These are phyloP conservation scores for Drosophila maculinotata DNA, from an alignment of 2,888 invertebrate species.

Conservation along the genomic window DNA sequence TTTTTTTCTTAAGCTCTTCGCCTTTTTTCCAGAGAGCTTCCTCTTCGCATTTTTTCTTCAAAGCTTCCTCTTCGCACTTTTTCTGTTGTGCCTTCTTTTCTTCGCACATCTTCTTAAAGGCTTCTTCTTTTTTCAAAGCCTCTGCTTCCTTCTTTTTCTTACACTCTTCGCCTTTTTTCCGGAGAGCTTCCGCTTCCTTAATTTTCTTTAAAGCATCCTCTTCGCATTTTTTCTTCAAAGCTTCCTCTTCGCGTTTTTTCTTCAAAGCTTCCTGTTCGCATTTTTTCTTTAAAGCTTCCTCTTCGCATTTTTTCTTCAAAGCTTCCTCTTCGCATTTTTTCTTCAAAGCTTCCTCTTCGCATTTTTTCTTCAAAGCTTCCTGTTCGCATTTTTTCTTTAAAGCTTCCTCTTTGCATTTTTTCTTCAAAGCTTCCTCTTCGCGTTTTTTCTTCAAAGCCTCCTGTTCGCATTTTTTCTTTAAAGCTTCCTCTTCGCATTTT, in stretches of 20 bases:
- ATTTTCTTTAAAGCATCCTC: no score
- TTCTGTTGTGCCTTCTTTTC: no score
- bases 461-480: background rate
- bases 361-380: background rate
- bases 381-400: background rate
- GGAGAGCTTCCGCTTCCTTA: background rate
- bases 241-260: background rate
- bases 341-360: background rate
- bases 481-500: background rate
- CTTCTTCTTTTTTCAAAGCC: background rate
- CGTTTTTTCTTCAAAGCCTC: background rate
- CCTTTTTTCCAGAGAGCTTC: no score
- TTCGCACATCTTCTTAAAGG: background rate
- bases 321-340: background rate
- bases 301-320: no score
- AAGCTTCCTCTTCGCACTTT: no score
- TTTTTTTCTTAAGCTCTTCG: no score
- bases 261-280: background rate
- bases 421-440: no score
- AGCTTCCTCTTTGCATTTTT: no score
- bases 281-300: background rate
- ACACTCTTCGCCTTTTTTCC: background rate
- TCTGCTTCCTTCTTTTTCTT: no score
- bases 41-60: no score
- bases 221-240: background rate